These are phyloP conservation scores for Channa argus DNA, from an alignment of 2,113 vertebrate species.

Conservation along the genomic window DNA sequence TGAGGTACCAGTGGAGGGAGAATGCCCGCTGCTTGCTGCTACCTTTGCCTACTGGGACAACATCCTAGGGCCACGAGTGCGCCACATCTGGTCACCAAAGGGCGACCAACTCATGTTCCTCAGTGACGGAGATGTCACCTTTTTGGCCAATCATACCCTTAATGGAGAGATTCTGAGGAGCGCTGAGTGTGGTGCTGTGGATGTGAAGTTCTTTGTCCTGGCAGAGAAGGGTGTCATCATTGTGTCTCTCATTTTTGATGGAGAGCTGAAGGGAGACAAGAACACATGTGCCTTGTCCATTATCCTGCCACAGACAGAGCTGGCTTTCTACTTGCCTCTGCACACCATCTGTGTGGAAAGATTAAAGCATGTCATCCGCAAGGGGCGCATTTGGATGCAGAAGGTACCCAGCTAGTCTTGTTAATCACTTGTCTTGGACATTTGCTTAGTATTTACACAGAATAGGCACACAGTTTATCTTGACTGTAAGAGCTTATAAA, in stretches of 20 bases:
- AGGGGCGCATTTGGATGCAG: slow-evolving; percentile 98
- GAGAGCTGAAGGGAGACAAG: slow-evolving; percentile 96
- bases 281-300: slow-evolving; percentile 97
- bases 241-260: slow-evolving; percentile 97
- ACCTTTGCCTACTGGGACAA: slow-evolving; percentile 99
- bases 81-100: slow-evolving; percentile 96
- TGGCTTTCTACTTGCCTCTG: slow-evolving; percentile 94
- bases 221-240: slow-evolving; percentile 98
- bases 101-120: slow-evolving; percentile 87
- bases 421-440: background rate
- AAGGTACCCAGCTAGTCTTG: slow-evolving; percentile 84
- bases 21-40: slow-evolving; percentile 94
- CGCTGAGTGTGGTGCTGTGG: slow-evolving; percentile 95
- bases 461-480: no score
- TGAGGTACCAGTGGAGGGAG: slow-evolving; percentile 89
- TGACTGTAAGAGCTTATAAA: background rate
- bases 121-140: slow-evolving; percentile 95
- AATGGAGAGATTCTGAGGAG: slow-evolving; percentile 98
- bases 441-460: background rate
- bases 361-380: slow-evolving; percentile 94
- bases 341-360: slow-evolving; percentile 95
- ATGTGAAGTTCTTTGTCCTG: slow-evolving; percentile 98
- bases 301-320: slow-evolving; percentile 93
- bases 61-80: slow-evolving; percentile 95
- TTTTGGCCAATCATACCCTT: slow-evolving; percentile 96